These are phyloP conservation scores for Beris morrisii DNA, from an alignment of 2,888 invertebrate species.

Conservation along the genomic window DNA sequence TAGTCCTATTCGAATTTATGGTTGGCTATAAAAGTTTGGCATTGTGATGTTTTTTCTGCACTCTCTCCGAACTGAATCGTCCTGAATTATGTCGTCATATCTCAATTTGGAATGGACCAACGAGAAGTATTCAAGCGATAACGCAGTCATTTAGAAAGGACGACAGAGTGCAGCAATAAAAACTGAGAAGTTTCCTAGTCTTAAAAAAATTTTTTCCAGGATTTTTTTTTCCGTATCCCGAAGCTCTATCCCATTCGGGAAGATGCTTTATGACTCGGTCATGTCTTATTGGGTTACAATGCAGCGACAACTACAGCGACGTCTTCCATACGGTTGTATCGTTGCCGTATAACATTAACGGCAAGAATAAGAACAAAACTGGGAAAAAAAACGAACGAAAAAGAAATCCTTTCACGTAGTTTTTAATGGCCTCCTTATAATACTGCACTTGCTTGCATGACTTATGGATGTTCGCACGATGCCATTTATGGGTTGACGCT, in stretches of 20 bases:
- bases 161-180: conserved; percentile 31
- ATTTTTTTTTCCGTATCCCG: conserved; percentile 9
- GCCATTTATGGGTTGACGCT: conserved; percentile 15
- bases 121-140: conserved; percentile 28
- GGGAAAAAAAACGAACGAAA: conserved; percentile 2
- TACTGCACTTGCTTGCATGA: conserved; percentile 11
- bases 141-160: conserved; percentile 32
- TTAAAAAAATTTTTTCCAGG: background rate
- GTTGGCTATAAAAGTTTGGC: conserved; percentile 32
- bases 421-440: conserved; percentile 22
- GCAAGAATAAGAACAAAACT: background rate
- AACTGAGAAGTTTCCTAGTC: conserved; percentile 17
- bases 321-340: conserved; percentile 13
- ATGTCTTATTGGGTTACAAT: conserved; percentile 27
- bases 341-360: conserved; percentile 16
- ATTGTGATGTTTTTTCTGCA: conserved; percentile 21
- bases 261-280: conserved; percentile 21
- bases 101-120: conserved; percentile 33
- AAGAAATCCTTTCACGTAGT: conserved; percentile 22
- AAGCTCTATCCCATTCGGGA: conserved; percentile 1
- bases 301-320: conserved; percentile 16
- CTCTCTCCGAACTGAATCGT: background rate
- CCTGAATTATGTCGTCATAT: conserved; percentile 35
- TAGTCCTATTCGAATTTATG: conserved; percentile 32
- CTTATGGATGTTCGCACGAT: conserved; percentile 24